Evolutionary conservation across 2,113 vertebrate genomes (phyloP).

Genomic region (Zapornia atra): DNA sequence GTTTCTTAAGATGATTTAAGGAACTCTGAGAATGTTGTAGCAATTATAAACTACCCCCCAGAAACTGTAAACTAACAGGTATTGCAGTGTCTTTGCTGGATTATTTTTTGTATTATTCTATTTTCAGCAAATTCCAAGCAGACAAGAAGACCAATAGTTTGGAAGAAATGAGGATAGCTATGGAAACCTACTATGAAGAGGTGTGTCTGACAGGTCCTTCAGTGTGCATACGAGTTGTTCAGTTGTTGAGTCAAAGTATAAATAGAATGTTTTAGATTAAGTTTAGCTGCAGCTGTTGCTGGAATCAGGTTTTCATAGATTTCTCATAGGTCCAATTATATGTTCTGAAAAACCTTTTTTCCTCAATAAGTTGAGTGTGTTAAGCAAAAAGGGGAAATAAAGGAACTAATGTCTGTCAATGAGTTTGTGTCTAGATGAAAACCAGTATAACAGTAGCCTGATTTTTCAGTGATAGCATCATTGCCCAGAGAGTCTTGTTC

Average conservation of each 20-base stretch:
- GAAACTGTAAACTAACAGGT: neutral
- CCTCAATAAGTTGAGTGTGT: neutral
- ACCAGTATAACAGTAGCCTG: neutral
- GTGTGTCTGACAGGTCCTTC: constrained; percentile 48
- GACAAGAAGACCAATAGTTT: constrained; percentile 84
- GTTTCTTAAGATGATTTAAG: neutral
- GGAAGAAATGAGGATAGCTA: constrained; percentile 87
- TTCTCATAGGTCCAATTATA: neutral
- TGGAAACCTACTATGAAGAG: constrained; percentile 90
- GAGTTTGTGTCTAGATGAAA: neutral
- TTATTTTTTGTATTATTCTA: neutral
- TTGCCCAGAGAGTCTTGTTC: neutral
- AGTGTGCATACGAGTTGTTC: neutral
- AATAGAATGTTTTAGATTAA: neutral
- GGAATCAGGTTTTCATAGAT: neutral
- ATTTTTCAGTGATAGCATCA: neutral
- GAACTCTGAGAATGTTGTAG: neutral
- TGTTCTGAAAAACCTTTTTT: neutral
- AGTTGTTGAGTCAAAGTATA: neutral
- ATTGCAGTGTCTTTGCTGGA: neutral
- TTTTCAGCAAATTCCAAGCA: constrained; percentile 85
- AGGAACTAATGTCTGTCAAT: neutral
- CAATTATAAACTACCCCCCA: neutral
- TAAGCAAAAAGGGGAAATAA: neutral
- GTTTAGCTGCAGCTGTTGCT: neutral